phyloP scores from a whole-genome alignment of 2,113 vertebrate genomes.

The Phalacrocorax carbo region DNA sequence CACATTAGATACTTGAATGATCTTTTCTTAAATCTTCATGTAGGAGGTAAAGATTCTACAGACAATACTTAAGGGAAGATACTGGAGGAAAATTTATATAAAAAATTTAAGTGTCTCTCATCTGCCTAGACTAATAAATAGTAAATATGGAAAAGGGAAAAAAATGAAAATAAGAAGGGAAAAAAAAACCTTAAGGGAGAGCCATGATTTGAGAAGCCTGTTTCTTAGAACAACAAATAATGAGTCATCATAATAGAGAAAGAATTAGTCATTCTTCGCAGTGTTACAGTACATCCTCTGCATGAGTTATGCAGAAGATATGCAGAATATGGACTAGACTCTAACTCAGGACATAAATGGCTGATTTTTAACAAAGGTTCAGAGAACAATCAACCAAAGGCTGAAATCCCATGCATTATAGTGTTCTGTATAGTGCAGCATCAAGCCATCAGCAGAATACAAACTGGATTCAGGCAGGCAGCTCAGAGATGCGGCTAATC shows the following conservation, averaged over 20 bases:
- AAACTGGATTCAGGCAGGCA: neutral
- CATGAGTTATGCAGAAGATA: constrained; percentile 42
- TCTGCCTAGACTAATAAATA: constrained; percentile 32
- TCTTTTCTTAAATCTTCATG: constrained; percentile 25
- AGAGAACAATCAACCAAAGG: neutral
- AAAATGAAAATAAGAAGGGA: neutral
- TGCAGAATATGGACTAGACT: constrained; percentile 17
- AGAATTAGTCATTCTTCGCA: constrained; percentile 66
- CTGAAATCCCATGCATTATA: neutral
- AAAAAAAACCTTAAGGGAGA: neutral
- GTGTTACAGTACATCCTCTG: neutral
- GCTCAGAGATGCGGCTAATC: neutral
- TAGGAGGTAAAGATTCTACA: constrained; percentile 19
- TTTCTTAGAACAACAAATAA: constrained; percentile 63
- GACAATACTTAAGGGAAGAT: neutral
- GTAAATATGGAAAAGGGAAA: neutral
- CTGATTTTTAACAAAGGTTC: neutral
- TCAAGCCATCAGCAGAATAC: neutral
- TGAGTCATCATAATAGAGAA: constrained; percentile 63
- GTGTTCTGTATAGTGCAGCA: neutral
- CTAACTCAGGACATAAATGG: constrained; percentile 20
- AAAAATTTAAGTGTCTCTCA: neutral
- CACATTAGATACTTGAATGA: constrained; percentile 2
- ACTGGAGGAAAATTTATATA: neutral
- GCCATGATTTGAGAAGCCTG: constrained; percentile 20